These are phyloP conservation scores for Saturnia japonica DNA, from an alignment of 2,888 invertebrate genomes.

Conservation along the genomic window DNA sequence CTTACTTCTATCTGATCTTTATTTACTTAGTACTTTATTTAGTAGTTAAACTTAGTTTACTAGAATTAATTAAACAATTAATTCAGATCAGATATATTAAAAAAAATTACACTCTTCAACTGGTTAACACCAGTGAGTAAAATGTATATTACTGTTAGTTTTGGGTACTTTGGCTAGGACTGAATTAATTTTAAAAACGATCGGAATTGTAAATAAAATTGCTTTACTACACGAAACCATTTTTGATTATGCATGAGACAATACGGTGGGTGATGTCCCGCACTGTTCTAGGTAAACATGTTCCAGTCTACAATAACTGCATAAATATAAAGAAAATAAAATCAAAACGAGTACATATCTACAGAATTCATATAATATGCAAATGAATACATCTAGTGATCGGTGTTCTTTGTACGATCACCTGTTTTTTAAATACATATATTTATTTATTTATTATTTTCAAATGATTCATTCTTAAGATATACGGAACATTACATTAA, in stretches of 20 bases:
- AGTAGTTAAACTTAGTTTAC: too few relatives aligned
- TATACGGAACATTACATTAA: constrained; percentile 1
- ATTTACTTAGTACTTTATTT: too few relatives aligned
- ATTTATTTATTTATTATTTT: constrained; percentile 9
- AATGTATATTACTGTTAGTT: too few relatives aligned
- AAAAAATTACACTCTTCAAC: too few relatives aligned
- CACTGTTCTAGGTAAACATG: background rate
- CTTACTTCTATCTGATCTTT: too few relatives aligned
- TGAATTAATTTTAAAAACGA: too few relatives aligned
- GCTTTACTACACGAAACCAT: background rate
- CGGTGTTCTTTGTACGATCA: background rate
- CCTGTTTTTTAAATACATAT: background rate
- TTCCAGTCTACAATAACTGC: background rate
- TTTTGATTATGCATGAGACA: background rate
- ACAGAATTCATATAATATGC: background rate
- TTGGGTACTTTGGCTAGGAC: too few relatives aligned
- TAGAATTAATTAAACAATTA: too few relatives aligned
- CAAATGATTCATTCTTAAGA: constrained; percentile 6
- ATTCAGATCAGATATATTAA: too few relatives aligned
- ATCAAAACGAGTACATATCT: background rate
- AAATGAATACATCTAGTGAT: background rate
- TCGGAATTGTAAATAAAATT: background rate
- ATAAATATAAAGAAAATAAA: background rate
- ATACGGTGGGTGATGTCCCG: background rate
- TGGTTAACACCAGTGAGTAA: too few relatives aligned